Percentiles rank a stretch among this genome's conserved stretches.
Conservation (phyloP, 2,113 vertebrate species). For the Mystacornis crossleyi region DNA sequence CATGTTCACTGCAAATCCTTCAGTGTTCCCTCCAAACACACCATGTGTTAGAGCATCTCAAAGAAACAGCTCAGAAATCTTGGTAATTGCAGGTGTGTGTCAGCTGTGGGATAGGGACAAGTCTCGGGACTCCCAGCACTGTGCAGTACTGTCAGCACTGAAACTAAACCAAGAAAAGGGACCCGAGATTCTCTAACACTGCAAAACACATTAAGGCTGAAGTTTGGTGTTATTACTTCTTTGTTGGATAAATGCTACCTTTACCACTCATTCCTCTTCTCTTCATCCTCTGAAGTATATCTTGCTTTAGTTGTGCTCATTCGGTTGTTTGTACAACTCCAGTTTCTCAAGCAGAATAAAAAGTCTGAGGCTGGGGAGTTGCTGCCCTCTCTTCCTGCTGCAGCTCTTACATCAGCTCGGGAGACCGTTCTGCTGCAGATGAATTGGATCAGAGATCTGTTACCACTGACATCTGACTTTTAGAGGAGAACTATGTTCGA, state of each 20-base stretch:
- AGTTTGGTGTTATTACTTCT: neutral
- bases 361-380: neutral
- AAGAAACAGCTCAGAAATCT: neutral
- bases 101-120: fast-evolving
- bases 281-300: neutral
- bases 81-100: neutral
- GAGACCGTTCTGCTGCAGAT: neutral
- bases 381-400: neutral
- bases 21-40: neutral
- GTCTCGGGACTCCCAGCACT: fast-evolving
- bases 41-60: neutral
- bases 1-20: neutral
- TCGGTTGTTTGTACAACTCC: neutral
- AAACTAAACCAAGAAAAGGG: neutral
- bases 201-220: neutral
- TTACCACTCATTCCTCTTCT: neutral
- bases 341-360: neutral
- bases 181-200: neutral
- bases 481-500: neutral
- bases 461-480: neutral
- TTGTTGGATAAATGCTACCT: neutral
- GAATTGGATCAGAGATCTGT: neutral
- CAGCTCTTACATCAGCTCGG: neutral
- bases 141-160: neutral
- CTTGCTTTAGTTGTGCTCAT: neutral